Conservation (phyloP, 2,888 invertebrate genomes). For the Synanthedon andrenaeformis region DNA sequence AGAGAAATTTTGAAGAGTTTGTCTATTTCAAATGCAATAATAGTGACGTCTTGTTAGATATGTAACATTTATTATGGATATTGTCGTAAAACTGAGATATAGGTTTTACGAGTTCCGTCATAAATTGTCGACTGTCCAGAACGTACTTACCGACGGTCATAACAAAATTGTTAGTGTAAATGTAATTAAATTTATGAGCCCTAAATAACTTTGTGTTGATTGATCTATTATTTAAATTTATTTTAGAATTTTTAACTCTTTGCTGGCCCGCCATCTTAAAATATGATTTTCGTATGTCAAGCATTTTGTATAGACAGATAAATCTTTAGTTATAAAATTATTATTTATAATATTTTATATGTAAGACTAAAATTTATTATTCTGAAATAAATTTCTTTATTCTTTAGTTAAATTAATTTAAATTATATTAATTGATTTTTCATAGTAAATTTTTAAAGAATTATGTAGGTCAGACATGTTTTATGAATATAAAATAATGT, state of each 20-base stretch:
- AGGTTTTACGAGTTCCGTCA: constrained; percentile 32
- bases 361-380: too few species aligned
- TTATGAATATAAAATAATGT: too few species aligned
- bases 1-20: too few species aligned
- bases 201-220: neutral
- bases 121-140: constrained; percentile 21
- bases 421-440: too few species aligned
- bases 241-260: constrained; percentile 2
- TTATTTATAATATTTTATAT: too few species aligned
- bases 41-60: constrained; percentile 23
- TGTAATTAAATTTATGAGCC: neutral
- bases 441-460: too few species aligned
- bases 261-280: neutral
- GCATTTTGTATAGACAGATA: too few species aligned
- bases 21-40: constrained; percentile 3
- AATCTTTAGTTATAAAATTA: too few species aligned
- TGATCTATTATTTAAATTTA: neutral
- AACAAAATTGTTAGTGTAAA: neutral
- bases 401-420: too few species aligned
- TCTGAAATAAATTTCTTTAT: too few species aligned
- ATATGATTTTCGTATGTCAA: too few species aligned
- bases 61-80: constrained; percentile 31
- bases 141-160: neutral
- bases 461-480: too few species aligned
- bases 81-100: constrained; percentile 28